Percentiles rank a stretch among this genome's conserved stretches.
phyloP scores from a whole-genome alignment of 2,113 vertebrate genomes.

The Indri indri region DNA sequence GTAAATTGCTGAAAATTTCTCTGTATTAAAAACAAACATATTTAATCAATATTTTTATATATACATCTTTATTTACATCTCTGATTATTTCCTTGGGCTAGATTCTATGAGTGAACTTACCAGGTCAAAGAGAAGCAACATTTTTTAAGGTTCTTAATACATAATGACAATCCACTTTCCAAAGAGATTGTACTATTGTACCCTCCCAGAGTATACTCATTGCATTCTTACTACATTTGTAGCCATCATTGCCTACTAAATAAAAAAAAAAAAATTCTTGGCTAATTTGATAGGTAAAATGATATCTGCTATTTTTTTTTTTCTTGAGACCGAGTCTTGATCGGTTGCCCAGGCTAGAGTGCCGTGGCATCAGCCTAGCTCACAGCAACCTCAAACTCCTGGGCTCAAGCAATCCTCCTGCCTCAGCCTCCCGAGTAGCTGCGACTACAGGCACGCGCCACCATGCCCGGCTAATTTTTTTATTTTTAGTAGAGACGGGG shows the following conservation, averaged over 20 bases:
- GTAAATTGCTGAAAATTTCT: not conserved
- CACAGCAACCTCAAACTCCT: too few species aligned
- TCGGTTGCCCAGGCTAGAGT: too few species aligned
- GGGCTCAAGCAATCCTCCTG: too few species aligned
- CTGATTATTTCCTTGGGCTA: not conserved
- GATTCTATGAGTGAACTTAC: not conserved
- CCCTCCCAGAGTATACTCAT: too few species aligned
- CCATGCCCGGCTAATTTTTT: too few species aligned
- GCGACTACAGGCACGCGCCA: too few species aligned
- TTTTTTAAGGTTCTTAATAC: not conserved
- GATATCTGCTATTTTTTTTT: not conserved
- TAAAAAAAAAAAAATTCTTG: not conserved
- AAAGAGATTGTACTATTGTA: not conserved
- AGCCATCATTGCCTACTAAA: not conserved
- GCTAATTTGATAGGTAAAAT: not conserved
- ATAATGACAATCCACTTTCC: not conserved
- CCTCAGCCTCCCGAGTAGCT: too few species aligned
- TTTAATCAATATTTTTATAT: not conserved
- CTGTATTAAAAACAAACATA: slow-evolving; percentile 21
- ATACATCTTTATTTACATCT: not conserved
- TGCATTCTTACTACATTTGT: too few species aligned
- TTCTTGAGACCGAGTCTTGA: too few species aligned
- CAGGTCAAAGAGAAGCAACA: not conserved
- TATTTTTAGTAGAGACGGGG: too few species aligned
- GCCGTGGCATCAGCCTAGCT: too few species aligned